These are phyloP conservation scores for Acleris emargana DNA, from an alignment of 2,888 invertebrate species.

Conservation along the genomic window DNA sequence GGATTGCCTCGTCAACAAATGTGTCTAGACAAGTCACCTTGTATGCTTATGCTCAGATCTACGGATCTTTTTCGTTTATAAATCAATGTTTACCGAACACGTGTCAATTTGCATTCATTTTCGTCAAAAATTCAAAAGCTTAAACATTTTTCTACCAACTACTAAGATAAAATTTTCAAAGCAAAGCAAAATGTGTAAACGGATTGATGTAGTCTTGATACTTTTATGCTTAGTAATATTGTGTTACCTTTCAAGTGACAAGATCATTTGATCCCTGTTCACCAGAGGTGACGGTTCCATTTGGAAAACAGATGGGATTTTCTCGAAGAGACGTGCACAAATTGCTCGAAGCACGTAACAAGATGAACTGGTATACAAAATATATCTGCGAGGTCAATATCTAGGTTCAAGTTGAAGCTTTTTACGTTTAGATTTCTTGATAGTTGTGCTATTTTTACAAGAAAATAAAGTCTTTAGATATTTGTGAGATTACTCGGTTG, in stretches of 20 bases:
- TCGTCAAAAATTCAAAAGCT: no score
- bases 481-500: no score
- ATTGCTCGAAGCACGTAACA: conserved; percentile 21
- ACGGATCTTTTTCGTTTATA: no score
- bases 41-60: no score
- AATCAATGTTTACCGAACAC: no score
- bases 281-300: not conserved
- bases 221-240: conserved; percentile 26
- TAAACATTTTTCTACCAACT: no score
- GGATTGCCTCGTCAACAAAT: no score
- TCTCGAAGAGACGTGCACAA: conserved; percentile 12
- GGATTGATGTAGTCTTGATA: conserved; percentile 25
- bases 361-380: conserved; percentile 13
- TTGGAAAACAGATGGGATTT: not conserved
- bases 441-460: no score
- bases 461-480: no score
- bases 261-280: not conserved
- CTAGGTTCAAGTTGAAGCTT: not conserved
- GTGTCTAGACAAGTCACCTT: no score
- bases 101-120: no score
- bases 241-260: conserved; percentile 4
- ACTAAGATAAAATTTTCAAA: conserved; percentile 9
- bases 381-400: conserved; percentile 13
- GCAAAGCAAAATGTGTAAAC: conserved; percentile 10
- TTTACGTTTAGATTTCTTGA: not conserved